Percentiles rank a stretch among this genome's conserved stretches.
Conservation (phyloP, 2,888 invertebrate species). For the Andrena bicolor region DNA sequence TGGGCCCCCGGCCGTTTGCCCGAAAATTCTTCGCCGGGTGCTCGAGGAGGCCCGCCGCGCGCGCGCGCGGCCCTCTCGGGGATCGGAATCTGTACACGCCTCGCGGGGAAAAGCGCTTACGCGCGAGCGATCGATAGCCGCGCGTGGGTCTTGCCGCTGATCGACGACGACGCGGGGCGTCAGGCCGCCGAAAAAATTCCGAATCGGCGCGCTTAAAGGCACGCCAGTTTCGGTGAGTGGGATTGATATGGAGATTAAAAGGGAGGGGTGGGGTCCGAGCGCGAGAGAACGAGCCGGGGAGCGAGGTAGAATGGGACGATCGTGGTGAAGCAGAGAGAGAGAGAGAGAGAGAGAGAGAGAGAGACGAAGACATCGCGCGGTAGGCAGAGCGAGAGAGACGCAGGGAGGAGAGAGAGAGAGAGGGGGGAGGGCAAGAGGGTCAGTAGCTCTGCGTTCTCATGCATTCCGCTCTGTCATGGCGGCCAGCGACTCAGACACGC, state of each 20-base stretch:
- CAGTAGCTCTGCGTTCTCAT: slow-evolving; percentile 84
- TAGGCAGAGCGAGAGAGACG: slow-evolving; percentile 26
- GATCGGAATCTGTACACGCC: neutral
- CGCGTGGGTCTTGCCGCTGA: slow-evolving; percentile 14
- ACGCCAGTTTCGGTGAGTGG: slow-evolving; percentile 70
- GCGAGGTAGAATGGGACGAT: slow-evolving; percentile 22
- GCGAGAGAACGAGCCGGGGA: slow-evolving; percentile 55
- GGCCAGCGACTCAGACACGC: slow-evolving; percentile 76
- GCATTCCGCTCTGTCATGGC: slow-evolving; percentile 84
- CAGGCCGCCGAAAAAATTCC: slow-evolving; percentile 57
- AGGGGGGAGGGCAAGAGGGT: slow-evolving; percentile 74
- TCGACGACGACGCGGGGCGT: slow-evolving; percentile 27
- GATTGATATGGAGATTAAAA: slow-evolving; percentile 78
- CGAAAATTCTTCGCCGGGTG: neutral
- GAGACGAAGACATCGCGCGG: slow-evolving; percentile 37
- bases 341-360: slow-evolving; percentile 59
- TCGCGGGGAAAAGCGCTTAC: slow-evolving; percentile 1
- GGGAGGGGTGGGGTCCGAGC: slow-evolving; percentile 53
- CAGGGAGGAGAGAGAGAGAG: neutral
- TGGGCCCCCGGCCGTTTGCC: neutral
- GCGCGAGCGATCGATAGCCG: neutral
- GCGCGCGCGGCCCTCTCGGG: too few species aligned
- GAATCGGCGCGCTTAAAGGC: slow-evolving; percentile 67
- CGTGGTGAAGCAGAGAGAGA: slow-evolving; percentile 39
- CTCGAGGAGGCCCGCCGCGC: neutral